Conservation (phyloP, 2,113 vertebrate species). For the Nothocercus julius region DNA sequence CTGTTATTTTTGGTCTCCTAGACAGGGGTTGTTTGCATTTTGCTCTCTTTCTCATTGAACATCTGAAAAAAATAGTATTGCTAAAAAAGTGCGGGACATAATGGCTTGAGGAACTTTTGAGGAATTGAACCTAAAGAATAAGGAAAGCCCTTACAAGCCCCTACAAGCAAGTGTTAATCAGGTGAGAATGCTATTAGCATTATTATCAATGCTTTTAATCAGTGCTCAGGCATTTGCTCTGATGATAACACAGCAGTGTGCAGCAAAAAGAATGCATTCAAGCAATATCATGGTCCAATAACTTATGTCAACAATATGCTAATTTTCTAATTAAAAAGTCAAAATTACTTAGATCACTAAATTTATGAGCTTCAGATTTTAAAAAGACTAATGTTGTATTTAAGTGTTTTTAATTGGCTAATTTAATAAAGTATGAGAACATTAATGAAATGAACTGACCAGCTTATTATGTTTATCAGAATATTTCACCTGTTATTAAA, state of each 20-base stretch:
- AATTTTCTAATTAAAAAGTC: background rate
- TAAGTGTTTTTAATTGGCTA: background rate
- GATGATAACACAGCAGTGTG: background rate
- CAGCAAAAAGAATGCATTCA: background rate
- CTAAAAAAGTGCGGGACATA: background rate
- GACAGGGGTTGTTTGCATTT: background rate
- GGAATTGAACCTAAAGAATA: background rate
- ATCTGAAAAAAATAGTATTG: background rate
- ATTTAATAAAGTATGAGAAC: background rate
- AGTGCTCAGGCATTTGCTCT: background rate
- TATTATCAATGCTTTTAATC: background rate
- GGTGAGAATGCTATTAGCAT: background rate
- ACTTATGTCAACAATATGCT: background rate
- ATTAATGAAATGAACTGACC: background rate
- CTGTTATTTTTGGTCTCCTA: background rate
- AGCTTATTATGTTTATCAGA: background rate
- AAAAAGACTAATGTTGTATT: background rate
- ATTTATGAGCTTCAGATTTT: background rate
- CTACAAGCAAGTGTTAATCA: background rate
- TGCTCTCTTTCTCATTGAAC: background rate
- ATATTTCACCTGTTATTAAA: background rate
- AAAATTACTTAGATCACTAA: background rate
- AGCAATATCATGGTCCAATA: background rate
- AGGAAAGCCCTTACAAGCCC: background rate
- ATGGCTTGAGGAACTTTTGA: background rate